A percentile compares a stretch with the other conserved stretches of the same genome.
phyloP scores from a whole-genome alignment of 2,888 invertebrate species.

The Ptilodon capucinus region DNA sequence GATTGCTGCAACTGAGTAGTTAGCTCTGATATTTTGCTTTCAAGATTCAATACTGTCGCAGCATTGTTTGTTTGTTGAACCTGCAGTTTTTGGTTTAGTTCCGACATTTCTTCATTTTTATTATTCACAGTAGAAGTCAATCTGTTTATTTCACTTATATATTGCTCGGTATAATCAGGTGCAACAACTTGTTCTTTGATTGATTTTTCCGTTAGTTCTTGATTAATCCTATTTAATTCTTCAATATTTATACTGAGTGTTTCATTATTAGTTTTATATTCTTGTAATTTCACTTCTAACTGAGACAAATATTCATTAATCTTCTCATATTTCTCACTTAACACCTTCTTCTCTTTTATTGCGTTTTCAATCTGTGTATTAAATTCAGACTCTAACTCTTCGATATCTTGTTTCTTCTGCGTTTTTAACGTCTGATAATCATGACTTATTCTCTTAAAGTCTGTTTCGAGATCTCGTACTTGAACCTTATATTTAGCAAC shows the following conservation, averaged over 20 bases:
- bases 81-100: constrained; percentile 53
- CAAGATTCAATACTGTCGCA: constrained; percentile 43
- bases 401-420: constrained; percentile 69
- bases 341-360: constrained; percentile 73
- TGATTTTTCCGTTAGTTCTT: constrained; percentile 51
- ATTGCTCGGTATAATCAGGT: constrained; percentile 76
- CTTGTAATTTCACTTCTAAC: constrained; percentile 59
- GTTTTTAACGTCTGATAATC: constrained; percentile 65
- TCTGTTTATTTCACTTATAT: constrained; percentile 81
- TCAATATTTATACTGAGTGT: constrained; percentile 55
- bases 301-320: constrained; percentile 73
- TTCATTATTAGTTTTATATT: constrained; percentile 60
- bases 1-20: constrained; percentile 48
- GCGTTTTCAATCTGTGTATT: constrained; percentile 72
- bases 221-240: constrained; percentile 61
- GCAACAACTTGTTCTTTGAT: constrained; percentile 32
- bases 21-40: constrained; percentile 59
- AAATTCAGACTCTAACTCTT: constrained; percentile 72
- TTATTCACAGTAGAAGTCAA: constrained; percentile 74
- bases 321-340: constrained; percentile 74
- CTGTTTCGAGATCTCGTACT: constrained; percentile 67
- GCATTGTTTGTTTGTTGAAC: constrained; percentile 47
- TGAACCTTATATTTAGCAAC: constrained; percentile 58
- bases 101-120: constrained; percentile 74
- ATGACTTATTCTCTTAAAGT: constrained; percentile 57